A percentile compares a stretch with the other conserved stretches of the same genome.
Evolutionary conservation across 2,797 vertebrate genomes (phyloP).

Genomic region (Hipposideros larvatus): DNA sequence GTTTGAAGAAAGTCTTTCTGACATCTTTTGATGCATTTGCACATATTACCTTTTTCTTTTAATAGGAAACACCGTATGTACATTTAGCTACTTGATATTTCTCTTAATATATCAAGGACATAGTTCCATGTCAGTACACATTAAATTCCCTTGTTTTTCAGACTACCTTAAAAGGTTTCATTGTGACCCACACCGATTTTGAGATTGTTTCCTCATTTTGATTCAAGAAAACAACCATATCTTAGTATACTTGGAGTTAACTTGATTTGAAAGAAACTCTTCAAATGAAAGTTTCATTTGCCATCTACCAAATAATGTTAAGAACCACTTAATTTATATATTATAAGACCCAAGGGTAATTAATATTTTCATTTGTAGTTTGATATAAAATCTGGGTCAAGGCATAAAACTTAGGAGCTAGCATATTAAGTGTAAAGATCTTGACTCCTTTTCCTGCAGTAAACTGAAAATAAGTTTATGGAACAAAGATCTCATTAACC

Average conservation of each 20-base stretch:
- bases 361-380: not conserved
- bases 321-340: not conserved
- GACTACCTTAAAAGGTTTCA: not conserved
- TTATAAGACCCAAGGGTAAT: not conserved
- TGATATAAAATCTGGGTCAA: not conserved
- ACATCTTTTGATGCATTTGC: not conserved
- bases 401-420: not conserved
- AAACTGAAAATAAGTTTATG: not conserved
- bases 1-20: not conserved
- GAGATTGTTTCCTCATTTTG: not conserved
- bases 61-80: not conserved
- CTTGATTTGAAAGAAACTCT: not conserved
- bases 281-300: not conserved
- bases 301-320: not conserved
- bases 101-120: not conserved
- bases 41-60: not conserved
- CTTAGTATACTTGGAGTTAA: not conserved
- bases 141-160: not conserved
- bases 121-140: not conserved
- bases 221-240: not conserved
- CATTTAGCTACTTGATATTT: not conserved
- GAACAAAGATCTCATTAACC: not conserved
- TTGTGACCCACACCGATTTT: not conserved
- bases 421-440: not conserved
- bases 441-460: not conserved